A percentile compares a stretch with the other conserved stretches of the same genome.
These are phyloP conservation scores for Solenopsis invicta DNA, from an alignment of 1,140 invertebrate species.

Conservation along the genomic window DNA sequence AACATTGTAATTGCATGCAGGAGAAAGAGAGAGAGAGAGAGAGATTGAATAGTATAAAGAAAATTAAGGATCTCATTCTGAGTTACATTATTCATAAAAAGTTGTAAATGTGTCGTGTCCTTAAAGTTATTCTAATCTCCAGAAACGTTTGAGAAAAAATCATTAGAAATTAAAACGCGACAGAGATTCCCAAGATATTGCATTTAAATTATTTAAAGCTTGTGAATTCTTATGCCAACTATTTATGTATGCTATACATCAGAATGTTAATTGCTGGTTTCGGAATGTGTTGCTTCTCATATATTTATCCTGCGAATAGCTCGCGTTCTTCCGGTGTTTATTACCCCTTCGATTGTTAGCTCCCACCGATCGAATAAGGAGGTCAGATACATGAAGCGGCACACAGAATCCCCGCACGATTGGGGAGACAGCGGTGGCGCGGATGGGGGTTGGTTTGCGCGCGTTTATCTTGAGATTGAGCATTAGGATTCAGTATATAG, in stretches of 20 bases:
- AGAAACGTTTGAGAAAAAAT: not conserved
- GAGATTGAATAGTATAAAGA: not conserved
- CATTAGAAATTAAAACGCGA: not conserved
- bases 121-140: not conserved
- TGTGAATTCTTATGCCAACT: not conserved
- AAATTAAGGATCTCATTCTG: not conserved
- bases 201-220: not conserved
- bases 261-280: not conserved
- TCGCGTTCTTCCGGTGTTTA: not conserved
- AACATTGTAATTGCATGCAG: not conserved
- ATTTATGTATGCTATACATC: not conserved
- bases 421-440: constrained; percentile 37
- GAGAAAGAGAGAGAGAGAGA: too few species aligned
- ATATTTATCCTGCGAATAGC: constrained; percentile 2
- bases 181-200: not conserved
- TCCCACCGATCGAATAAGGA: constrained; percentile 47
- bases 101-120: not conserved
- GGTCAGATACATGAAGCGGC: constrained; percentile 58
- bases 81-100: not conserved
- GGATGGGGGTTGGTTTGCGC: constrained; percentile 64
- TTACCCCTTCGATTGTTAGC: constrained; percentile 13
- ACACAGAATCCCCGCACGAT: constrained; percentile 31
- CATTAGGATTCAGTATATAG: constrained; percentile 84
- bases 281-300: not conserved
- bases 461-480: constrained; percentile 85